Evolutionary conservation across 2,888 invertebrate genomes (phyloP), one percentile per base, ranked within the genome.

Genomic region (Tholera decimalis): DNA sequence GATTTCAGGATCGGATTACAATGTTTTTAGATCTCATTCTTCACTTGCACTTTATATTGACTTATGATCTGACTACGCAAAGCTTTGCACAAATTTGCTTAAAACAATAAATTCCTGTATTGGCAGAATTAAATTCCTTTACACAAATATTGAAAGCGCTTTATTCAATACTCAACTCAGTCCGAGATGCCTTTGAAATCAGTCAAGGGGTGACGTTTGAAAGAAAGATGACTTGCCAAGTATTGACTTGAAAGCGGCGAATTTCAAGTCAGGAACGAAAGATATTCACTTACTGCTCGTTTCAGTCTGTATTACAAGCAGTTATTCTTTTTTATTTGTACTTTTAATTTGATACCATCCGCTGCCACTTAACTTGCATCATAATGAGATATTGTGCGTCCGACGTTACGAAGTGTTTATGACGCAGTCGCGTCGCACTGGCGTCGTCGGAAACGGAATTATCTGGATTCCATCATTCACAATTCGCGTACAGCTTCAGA

Each of bases 361-460:
- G 72, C 83, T 80, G 82, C 74, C 76, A 84, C 80, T 83, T 88
- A 85, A 85, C 79, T 83, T 83, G 78, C 84, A 82, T 84, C 82
- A 85, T 86, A 89, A 87, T 88, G 86, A 78, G 79, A 83, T 79
- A 89, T 86, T 88, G 83, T 87, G 84, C 64, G 62, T 68, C 77
- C 83, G 84, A 87, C 83, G 89, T 89, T 85, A 86, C 88, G 85
- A 81, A 88, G 88, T 88, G 88, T 89, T 91, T 90, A 90, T 89
- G 84, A 85, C 85, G 80, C 59, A 80, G 86, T 81, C 88, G 88
- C 89, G 91, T 84, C 91, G 85, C 79, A 75, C 73, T 81, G 90
- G 88, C 91, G 91, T 85, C 89, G 84, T 50, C 68, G 58, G 51
- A 46, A 28, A 28, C 44, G 41, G 62, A 43, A 46, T 79, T 82